phyloP scores from a whole-genome alignment of 2,113 vertebrate species.

The Larimichthys crocea region DNA sequence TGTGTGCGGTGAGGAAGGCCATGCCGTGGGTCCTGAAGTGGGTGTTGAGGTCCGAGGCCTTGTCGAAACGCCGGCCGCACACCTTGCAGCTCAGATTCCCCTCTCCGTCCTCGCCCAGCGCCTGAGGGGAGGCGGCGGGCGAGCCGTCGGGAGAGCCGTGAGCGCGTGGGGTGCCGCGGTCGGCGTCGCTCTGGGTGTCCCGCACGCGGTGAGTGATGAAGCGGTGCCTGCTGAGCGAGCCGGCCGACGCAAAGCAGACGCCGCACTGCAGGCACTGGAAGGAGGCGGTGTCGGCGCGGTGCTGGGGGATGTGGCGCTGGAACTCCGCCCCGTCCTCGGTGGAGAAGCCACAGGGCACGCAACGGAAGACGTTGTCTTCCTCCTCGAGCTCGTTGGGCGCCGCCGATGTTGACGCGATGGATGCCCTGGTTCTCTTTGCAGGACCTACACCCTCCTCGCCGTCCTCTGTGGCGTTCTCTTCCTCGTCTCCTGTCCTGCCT shows the following conservation, averaged over 20 bases:
- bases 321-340: constrained; percentile 83
- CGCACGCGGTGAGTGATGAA: constrained; percentile 94
- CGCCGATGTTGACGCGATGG: constrained; percentile 33
- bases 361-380: constrained; percentile 78
- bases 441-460: constrained; percentile 73
- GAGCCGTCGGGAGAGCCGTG: constrained; percentile 68
- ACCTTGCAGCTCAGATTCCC: constrained; percentile 87
- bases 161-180: constrained; percentile 36
- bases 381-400: constrained; percentile 73
- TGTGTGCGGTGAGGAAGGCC: constrained; percentile 94
- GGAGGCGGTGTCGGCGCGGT: constrained; percentile 87
- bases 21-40: constrained; percentile 97
- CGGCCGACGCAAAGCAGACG: constrained; percentile 90
- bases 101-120: constrained; percentile 73
- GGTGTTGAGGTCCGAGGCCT: constrained; percentile 92
- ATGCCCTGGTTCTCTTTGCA: constrained; percentile 71
- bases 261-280: constrained; percentile 94
- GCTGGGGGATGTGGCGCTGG: constrained; percentile 86
- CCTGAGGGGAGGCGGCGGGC: constrained; percentile 59
- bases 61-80: constrained; percentile 91
- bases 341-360: constrained; percentile 86
- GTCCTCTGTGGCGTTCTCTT: constrained; percentile 77
- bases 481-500: constrained; percentile 58
- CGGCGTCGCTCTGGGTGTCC: constrained; percentile 70
- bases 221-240: constrained; percentile 90